Evolutionary conservation across 2,797 vertebrate species (phyloP).

Genomic region (Orestias chungarensis): DNA sequence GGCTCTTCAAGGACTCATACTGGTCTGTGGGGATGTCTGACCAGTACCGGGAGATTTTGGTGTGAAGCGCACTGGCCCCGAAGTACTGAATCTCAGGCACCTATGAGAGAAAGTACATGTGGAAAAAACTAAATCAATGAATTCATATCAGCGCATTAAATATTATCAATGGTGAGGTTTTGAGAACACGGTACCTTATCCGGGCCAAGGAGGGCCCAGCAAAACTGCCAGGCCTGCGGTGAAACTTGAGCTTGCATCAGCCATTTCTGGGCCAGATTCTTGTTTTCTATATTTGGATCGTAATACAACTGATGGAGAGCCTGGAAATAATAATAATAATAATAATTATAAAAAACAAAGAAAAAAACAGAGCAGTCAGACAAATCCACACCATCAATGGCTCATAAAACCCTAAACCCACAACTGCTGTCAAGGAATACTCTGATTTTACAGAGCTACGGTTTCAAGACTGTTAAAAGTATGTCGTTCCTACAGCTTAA

Average conservation of each 20-base stretch:
- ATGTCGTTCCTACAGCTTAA: background rate
- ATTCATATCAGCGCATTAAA: background rate
- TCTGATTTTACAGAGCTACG: background rate
- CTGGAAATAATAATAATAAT: slow-evolving; percentile 68
- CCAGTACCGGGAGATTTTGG: slow-evolving; percentile 99
- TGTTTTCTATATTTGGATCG: slow-evolving; percentile 99
- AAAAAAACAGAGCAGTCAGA: slow-evolving; percentile 4
- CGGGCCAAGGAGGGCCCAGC: slow-evolving; percentile 93
- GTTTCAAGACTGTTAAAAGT: background rate
- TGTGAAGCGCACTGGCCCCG: slow-evolving; percentile 96
- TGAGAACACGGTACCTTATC: slow-evolving; percentile 83
- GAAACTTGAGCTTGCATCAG: slow-evolving; percentile 99
- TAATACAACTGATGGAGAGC: slow-evolving; percentile 98
- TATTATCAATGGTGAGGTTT: background rate
- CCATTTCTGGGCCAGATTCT: slow-evolving; percentile 99
- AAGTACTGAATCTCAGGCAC: slow-evolving; percentile 99
- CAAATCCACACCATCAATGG: slow-evolving; percentile 7
- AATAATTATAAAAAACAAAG: background rate
- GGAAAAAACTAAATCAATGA: background rate
- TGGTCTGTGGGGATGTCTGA: slow-evolving; percentile 96
- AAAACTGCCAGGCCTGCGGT: slow-evolving; percentile 99
- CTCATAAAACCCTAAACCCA: background rate
- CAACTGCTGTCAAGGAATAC: too few species aligned
- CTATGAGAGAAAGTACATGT: slow-evolving; percentile 45
- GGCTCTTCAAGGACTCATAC: slow-evolving; percentile 94